Conservation (phyloP, 1,140 invertebrate genomes). For the Pygmarrhopalites habei region DNA sequence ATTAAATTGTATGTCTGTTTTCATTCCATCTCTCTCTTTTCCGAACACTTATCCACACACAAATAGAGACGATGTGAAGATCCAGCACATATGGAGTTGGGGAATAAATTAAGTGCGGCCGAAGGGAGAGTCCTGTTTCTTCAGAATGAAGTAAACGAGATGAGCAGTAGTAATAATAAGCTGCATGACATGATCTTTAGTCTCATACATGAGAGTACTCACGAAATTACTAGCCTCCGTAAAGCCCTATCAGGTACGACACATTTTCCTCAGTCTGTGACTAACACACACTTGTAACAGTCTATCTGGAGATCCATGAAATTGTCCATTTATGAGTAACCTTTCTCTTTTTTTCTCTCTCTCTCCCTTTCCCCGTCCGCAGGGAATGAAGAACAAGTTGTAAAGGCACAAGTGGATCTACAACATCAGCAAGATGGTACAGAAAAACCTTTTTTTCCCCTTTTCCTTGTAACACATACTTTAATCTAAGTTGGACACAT, state of each 20-base stretch:
- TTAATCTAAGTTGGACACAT: no score
- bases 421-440: slow-evolving; percentile 8
- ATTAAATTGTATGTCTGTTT: no score
- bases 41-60: no score
- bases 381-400: background rate
- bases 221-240: background rate
- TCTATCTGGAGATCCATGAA: no score
- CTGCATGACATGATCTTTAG: slow-evolving; percentile 2
- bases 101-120: slow-evolving; percentile 5
- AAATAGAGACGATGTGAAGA: background rate
- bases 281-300: no score
- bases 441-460: no score
- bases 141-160: background rate
- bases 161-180: background rate
- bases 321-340: no score
- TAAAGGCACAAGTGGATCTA: background rate
- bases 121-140: background rate
- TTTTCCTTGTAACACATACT: no score
- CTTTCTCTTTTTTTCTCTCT: no score
- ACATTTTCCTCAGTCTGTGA: no score
- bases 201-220: background rate
- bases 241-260: background rate
- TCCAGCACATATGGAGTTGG: background rate
- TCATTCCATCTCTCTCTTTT: no score
- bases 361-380: no score